These are phyloP conservation scores for Uromys caudimaculatus DNA, from an alignment of 2,797 vertebrate species.

Conservation along the genomic window DNA sequence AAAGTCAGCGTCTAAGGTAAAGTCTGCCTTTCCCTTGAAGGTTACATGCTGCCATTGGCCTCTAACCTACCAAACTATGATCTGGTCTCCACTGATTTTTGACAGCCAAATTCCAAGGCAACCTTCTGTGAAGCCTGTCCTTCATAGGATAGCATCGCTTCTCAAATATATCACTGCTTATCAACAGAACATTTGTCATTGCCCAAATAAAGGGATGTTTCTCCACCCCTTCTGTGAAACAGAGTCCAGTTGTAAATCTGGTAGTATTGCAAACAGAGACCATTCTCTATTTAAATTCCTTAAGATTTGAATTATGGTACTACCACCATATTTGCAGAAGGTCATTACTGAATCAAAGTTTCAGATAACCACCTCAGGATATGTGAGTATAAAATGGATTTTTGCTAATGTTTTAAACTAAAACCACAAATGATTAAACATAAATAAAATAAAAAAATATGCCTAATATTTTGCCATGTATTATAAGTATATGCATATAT, in stretches of 20 bases:
- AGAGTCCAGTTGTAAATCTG: not conserved
- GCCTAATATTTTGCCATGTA: not conserved
- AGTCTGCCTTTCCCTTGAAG: not conserved
- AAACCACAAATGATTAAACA: constrained; percentile 1
- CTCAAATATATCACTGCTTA: constrained; percentile 12
- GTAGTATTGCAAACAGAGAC: not conserved
- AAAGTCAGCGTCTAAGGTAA: constrained; percentile 24
- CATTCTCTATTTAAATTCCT: not conserved
- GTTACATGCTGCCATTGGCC: not conserved
- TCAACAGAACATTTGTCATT: constrained; percentile 19
- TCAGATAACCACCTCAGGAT: not conserved
- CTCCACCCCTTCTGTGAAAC: not conserved
- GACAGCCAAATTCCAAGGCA: not conserved
- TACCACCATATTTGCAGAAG: not conserved
- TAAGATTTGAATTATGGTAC: not conserved
- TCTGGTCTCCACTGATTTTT: not conserved
- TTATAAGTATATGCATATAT: not conserved
- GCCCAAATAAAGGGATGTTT: not conserved
- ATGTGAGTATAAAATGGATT: not conserved
- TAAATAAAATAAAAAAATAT: constrained; percentile 2
- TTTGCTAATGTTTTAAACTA: constrained; percentile 26
- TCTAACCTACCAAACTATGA: not conserved
- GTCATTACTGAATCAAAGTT: not conserved
- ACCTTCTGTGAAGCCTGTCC: not conserved
- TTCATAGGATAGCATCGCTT: constrained; percentile 16